A percentile compares a stretch with the other conserved stretches of the same genome.
These are phyloP conservation scores for Pogonus chalceus DNA, from an alignment of 1,140 invertebrate genomes.

Conservation along the genomic window DNA sequence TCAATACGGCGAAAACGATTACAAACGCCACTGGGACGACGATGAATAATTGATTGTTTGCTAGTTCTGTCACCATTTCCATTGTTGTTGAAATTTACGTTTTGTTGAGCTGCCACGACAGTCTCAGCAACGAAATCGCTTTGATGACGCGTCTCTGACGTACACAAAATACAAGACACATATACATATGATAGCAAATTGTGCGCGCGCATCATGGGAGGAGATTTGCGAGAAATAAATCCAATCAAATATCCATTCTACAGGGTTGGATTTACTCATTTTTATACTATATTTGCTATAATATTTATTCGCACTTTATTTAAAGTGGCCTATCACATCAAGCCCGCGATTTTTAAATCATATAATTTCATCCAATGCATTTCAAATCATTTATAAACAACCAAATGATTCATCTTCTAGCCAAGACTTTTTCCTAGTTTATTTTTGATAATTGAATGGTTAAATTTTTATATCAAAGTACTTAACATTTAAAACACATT, in stretches of 20 bases:
- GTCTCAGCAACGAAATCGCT: constrained; percentile 30
- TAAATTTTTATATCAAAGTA: no score
- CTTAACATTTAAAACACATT: no score
- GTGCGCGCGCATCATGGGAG: background rate
- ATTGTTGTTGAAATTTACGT: constrained; percentile 37
- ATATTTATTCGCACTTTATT: no score
- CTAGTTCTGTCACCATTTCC: constrained; percentile 44
- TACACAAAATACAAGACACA: constrained; percentile 31
- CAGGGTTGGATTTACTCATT: background rate
- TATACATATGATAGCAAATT: background rate
- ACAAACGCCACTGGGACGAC: constrained; percentile 54
- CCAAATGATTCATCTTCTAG: no score
- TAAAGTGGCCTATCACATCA: no score
- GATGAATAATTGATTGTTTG: constrained; percentile 46
- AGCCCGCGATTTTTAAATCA: no score
- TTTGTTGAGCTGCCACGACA: constrained; percentile 36
- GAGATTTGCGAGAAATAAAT: no score
- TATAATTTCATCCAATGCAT: no score
- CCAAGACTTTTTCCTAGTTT: no score
- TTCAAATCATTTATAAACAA: no score
- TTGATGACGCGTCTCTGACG: constrained; percentile 52
- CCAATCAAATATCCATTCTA: background rate
- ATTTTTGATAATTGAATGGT: no score
- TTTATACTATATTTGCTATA: no score
- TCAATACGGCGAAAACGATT: constrained; percentile 51